Evolutionary conservation across 2,113 vertebrate species (phyloP).

Genomic region (Pardalotus punctatus): DNA sequence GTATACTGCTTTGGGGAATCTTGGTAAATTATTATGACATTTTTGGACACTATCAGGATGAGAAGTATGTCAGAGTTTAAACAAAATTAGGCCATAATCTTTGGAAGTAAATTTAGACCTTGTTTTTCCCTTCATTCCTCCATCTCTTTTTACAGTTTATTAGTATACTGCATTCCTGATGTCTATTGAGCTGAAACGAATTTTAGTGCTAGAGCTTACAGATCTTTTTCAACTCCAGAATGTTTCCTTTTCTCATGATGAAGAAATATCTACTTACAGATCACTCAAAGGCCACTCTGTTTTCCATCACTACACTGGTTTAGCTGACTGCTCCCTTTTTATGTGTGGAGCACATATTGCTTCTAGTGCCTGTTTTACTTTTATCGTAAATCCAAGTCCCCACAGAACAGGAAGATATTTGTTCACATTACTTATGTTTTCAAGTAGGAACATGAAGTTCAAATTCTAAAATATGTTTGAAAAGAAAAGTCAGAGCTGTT

Average conservation of each 20-base stretch:
- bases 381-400: slow-evolving; percentile 27
- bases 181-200: not conserved
- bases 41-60: not conserved
- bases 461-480: slow-evolving; percentile 7
- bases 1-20: not conserved
- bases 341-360: not conserved
- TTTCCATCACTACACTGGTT: not conserved
- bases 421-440: slow-evolving; percentile 35
- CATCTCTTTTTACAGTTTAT: slow-evolving; percentile 15
- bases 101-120: not conserved
- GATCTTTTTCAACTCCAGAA: not conserved
- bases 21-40: not conserved
- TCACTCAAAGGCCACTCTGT: slow-evolving; percentile 18
- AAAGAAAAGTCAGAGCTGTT: slow-evolving; percentile 19
- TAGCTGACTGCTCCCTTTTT: not conserved
- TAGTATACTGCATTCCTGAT: slow-evolving; percentile 8
- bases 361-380: not conserved
- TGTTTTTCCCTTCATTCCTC: not conserved
- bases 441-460: not conserved
- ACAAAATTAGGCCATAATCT: not conserved
- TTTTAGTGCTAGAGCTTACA: not conserved
- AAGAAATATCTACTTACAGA: slow-evolving; percentile 8
- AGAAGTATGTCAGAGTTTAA: not conserved
- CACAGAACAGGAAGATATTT: not conserved
- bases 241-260: not conserved